A percentile compares a stretch with the other conserved stretches of the same genome.
These are phyloP conservation scores for Phymastichus coffea DNA, from an alignment of 1,140 invertebrate genomes.

Conservation along the genomic window DNA sequence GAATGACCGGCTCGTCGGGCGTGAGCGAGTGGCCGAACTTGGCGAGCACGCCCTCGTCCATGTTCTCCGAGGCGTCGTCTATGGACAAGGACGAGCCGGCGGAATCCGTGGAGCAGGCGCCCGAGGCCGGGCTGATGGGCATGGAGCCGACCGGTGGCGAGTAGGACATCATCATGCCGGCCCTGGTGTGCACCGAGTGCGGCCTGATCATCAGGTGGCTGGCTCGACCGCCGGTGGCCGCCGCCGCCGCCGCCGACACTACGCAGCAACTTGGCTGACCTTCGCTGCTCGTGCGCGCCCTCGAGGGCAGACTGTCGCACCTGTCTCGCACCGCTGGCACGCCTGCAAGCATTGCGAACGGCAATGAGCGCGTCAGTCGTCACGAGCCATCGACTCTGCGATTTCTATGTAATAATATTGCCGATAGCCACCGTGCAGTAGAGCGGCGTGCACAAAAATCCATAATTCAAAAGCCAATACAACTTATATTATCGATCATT, in stretches of 20 bases:
- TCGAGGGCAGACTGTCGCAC: conserved; percentile 76
- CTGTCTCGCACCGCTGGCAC: conserved; percentile 62
- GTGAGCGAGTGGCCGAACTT: conserved; percentile 62
- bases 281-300: conserved; percentile 58
- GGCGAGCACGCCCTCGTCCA: conserved; percentile 41
- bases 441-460: too few relatives aligned
- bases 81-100: conserved; percentile 71
- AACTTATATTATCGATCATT: too few relatives aligned
- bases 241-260: background rate
- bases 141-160: conserved; percentile 66
- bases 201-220: conserved; percentile 55
- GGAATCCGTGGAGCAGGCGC: conserved; percentile 68
- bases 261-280: conserved; percentile 56
- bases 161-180: conserved; percentile 62
- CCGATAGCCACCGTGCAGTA: too few relatives aligned
- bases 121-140: conserved; percentile 62
- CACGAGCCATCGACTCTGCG: too few relatives aligned
- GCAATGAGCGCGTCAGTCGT: too few relatives aligned
- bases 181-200: conserved; percentile 60
- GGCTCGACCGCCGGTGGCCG: conserved; percentile 47
- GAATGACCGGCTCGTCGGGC: conserved; percentile 66
- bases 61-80: conserved; percentile 60
- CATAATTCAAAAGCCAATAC: too few relatives aligned
- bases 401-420: too few relatives aligned
- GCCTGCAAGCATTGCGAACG: conserved; percentile 40